Conservation (phyloP, 2,113 vertebrate species). For the Phrynosoma blainvillii region DNA sequence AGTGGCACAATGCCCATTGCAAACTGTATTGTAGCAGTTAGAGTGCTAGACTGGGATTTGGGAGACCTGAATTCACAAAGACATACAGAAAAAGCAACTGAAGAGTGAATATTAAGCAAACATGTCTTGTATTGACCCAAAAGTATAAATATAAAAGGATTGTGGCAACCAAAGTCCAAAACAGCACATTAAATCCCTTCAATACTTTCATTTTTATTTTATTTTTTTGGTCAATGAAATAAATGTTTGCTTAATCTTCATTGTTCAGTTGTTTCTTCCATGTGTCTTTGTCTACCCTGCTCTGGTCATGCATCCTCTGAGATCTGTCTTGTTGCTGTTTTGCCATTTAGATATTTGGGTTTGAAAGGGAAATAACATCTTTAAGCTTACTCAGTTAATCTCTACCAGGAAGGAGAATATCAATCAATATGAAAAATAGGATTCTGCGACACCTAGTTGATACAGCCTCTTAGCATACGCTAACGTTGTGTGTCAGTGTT, state of each 20-base stretch:
- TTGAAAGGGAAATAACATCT: conserved; percentile 15
- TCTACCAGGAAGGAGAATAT: not conserved
- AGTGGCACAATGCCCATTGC: too few species aligned
- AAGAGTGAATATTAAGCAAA: too few species aligned
- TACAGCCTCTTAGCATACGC: conserved; percentile 16
- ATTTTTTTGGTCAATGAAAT: not conserved
- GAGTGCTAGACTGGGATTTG: too few species aligned
- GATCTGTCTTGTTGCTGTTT: not conserved
- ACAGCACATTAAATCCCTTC: not conserved
- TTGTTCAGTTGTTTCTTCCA: not conserved
- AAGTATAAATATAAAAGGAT: too few species aligned
- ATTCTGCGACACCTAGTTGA: not conserved
- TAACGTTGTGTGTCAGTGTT: conserved; percentile 4
- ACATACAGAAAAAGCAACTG: too few species aligned
- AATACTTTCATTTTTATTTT: not conserved
- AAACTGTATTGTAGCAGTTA: too few species aligned
- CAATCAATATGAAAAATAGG: not conserved
- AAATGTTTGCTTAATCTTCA: not conserved
- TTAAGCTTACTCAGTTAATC: conserved; percentile 24
- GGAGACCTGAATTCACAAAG: too few species aligned
- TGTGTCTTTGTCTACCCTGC: not conserved
- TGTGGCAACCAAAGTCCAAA: too few species aligned
- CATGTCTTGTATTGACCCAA: too few species aligned
- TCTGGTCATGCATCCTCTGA: not conserved
- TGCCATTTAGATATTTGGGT: conserved; percentile 26